phyloP scores from a whole-genome alignment of 1,140 invertebrate species.

The Solenopsis fugax region DNA sequence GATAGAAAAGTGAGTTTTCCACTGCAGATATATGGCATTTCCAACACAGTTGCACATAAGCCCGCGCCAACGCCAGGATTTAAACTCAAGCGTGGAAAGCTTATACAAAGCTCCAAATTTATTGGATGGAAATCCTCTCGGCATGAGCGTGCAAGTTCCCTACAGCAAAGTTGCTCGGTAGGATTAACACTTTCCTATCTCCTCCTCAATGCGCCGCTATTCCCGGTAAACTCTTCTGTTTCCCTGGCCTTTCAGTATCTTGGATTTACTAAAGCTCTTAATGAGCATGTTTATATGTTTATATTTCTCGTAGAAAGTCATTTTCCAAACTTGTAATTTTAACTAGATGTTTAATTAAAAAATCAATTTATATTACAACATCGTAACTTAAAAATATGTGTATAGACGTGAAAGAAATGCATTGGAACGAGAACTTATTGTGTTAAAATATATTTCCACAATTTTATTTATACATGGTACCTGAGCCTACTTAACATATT shows the following conservation, averaged over 20 bases:
- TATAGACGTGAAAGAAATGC: background rate
- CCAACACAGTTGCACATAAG: constrained; percentile 70
- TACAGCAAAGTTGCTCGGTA: constrained; percentile 84
- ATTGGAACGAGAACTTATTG: background rate
- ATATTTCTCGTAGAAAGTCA: background rate
- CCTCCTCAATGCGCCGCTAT: constrained; percentile 81
- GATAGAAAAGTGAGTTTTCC: constrained; percentile 69
- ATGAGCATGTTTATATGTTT: constrained; percentile 25
- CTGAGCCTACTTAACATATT: no score
- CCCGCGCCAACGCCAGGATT: constrained; percentile 82
- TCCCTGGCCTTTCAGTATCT: constrained; percentile 28
- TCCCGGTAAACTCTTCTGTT: constrained; percentile 76
- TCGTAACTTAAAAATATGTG: background rate
- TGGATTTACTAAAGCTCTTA: constrained; percentile 37
- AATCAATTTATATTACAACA: background rate
- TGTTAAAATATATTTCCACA: background rate
- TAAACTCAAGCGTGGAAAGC: constrained; percentile 87
- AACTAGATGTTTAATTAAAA: background rate
- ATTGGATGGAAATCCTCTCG: constrained; percentile 87
- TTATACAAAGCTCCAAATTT: constrained; percentile 87
- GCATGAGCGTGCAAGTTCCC: constrained; percentile 85
- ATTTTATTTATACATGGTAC: background rate
- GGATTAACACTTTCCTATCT: constrained; percentile 88
- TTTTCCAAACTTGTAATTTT: constrained; percentile 25
- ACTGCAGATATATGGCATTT: constrained; percentile 70